Conservation (phyloP, 2,113 vertebrate genomes). For the Pterocles burchelli region DNA sequence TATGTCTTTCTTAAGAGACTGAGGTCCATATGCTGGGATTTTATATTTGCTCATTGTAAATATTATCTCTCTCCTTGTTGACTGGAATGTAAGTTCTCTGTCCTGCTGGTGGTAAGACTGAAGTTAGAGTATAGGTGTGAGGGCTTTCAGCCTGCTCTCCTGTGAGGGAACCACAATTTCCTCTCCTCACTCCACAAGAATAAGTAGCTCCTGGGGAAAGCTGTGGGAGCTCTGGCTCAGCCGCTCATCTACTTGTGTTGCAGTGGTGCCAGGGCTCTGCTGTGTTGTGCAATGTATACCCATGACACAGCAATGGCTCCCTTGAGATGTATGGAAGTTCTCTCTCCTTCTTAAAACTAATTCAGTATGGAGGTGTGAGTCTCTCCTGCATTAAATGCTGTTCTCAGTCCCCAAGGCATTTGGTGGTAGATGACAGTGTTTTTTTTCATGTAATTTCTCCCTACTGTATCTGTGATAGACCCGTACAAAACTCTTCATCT, state of each 20-base stretch:
- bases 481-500: not conserved
- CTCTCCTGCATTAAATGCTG: not conserved
- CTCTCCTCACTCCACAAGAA: not conserved
- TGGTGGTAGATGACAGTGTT: not conserved
- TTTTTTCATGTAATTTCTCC: not conserved
- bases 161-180: not conserved
- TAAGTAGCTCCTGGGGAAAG: not conserved
- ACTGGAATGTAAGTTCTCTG: not conserved
- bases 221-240: not conserved
- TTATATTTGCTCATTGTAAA: not conserved
- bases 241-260: not conserved
- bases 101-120: not conserved
- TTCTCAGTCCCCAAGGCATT: not conserved
- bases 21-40: not conserved
- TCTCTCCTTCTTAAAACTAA: not conserved
- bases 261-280: not conserved
- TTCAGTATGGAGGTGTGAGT: no score
- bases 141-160: not conserved
- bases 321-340: not conserved
- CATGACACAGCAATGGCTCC: not conserved
- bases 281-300: not conserved
- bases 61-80: not conserved
- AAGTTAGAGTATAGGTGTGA: not conserved
- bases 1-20: not conserved
- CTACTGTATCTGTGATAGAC: not conserved